Conservation (phyloP, 1,140 invertebrate species). For the Drosophila parabipectinata region DNA sequence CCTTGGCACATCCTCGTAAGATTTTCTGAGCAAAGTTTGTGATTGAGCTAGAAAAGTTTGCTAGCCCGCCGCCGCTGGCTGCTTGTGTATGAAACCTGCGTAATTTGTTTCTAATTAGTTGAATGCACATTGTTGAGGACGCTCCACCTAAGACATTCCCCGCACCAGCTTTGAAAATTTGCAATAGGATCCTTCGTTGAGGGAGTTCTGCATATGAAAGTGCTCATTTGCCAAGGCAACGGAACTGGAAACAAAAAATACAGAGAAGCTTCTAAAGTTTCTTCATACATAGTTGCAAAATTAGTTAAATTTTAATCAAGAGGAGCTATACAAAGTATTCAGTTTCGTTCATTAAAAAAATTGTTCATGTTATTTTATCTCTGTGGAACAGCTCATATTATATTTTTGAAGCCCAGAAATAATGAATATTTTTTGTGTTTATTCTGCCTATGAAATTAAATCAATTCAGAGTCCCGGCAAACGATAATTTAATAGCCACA, state of each 20-base stretch:
- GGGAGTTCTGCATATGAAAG: constrained; percentile 35
- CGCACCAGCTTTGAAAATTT: neutral
- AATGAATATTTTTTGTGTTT: too few species aligned
- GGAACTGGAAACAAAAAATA: neutral
- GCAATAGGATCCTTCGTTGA: constrained; percentile 23
- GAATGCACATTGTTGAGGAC: constrained; percentile 73
- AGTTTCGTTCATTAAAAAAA: too few species aligned
- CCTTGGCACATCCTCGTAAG: constrained; percentile 35
- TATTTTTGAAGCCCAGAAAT: too few species aligned
- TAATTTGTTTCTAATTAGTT: constrained; percentile 82
- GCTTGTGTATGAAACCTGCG: constrained; percentile 75
- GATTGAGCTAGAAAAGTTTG: constrained; percentile 74
- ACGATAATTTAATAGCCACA: constrained; percentile 61
- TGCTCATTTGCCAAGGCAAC: constrained; percentile 30
- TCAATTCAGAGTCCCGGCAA: constrained; percentile 36
- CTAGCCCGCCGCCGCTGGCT: constrained; percentile 26
- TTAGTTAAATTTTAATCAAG: neutral
- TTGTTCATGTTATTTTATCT: too few species aligned
- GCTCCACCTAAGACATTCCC: constrained; percentile 7
- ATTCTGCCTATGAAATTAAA: neutral
- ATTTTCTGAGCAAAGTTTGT: constrained; percentile 62
- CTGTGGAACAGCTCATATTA: too few species aligned
- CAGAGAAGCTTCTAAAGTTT: neutral
- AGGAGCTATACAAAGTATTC: neutral
- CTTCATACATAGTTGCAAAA: neutral